Percentiles rank a stretch among this genome's conserved stretches.
Conservation (phyloP, 2,113 vertebrate species). For the Caranx ignobilis region DNA sequence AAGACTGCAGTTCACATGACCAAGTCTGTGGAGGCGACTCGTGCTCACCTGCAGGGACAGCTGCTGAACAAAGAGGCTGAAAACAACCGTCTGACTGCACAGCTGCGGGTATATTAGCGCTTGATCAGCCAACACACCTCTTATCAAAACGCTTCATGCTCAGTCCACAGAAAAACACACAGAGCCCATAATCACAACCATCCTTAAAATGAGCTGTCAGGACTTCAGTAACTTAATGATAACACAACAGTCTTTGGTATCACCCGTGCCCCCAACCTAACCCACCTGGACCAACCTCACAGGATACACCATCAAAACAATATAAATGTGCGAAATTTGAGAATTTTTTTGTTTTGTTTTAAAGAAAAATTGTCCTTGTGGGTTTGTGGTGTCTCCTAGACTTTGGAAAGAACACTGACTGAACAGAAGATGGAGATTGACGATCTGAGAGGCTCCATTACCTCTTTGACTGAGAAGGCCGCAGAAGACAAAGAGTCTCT, state of each 20-base stretch:
- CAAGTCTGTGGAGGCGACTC: conserved; percentile 83
- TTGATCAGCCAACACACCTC: background rate
- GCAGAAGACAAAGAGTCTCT: conserved; percentile 82
- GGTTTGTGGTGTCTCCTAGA: conserved; percentile 75
- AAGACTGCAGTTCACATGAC: conserved; percentile 79
- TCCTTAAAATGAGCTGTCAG: too few species aligned
- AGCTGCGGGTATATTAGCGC: conserved; percentile 85
- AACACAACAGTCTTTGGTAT: too few species aligned
- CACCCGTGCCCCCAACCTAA: too few species aligned
- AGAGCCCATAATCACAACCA: too few species aligned
- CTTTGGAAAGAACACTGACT: conserved; percentile 82
- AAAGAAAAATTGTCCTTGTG: background rate
- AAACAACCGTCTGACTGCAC: conserved; percentile 85
- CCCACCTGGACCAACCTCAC: too few species aligned
- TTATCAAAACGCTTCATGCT: background rate
- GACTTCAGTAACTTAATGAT: too few species aligned
- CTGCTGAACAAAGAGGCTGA: conserved; percentile 89
- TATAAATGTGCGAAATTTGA: too few species aligned
- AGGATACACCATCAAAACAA: too few species aligned
- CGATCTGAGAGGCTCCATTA: conserved; percentile 78
- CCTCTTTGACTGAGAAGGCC: conserved; percentile 77
- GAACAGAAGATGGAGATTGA: conserved; percentile 83
- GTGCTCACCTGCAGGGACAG: conserved; percentile 86
- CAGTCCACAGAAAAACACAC: too few species aligned
- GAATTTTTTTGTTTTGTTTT: background rate